These are phyloP conservation scores for Corythaeola cristata DNA, from an alignment of 2,113 vertebrate genomes.

Conservation along the genomic window DNA sequence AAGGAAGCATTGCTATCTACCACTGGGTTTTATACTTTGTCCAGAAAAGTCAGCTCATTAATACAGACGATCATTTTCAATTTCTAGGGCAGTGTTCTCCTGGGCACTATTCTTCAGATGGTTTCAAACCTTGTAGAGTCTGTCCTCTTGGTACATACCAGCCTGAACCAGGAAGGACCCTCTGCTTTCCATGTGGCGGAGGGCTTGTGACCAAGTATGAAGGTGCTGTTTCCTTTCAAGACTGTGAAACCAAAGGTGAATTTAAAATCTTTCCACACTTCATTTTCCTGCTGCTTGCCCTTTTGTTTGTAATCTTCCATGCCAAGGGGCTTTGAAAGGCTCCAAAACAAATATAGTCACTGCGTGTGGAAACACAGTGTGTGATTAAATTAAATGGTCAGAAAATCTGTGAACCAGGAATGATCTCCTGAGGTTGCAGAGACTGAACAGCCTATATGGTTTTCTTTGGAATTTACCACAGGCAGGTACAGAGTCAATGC, in stretches of 20 bases:
- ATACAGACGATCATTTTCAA: background rate
- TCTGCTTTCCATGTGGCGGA: constrained; percentile 92
- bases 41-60: background rate
- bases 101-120: constrained; percentile 88
- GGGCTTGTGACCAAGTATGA: constrained; percentile 90
- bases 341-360: background rate
- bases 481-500: background rate
- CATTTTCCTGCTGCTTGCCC: background rate
- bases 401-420: background rate
- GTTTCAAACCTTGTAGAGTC: constrained; percentile 87
- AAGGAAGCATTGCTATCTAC: background rate
- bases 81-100: constrained; percentile 90
- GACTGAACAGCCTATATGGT: background rate
- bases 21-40: background rate
- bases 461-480: background rate
- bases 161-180: constrained; percentile 87
- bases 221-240: constrained; percentile 87
- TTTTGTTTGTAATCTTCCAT: background rate
- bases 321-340: background rate
- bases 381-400: background rate
- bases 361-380: background rate
- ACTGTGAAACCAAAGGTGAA: constrained; percentile 95
- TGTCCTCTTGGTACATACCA: constrained; percentile 88
- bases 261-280: background rate
- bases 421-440: background rate